Evolutionary conservation across 2,888 invertebrate genomes (phyloP).

Genomic region (Ophion obscuratus): DNA sequence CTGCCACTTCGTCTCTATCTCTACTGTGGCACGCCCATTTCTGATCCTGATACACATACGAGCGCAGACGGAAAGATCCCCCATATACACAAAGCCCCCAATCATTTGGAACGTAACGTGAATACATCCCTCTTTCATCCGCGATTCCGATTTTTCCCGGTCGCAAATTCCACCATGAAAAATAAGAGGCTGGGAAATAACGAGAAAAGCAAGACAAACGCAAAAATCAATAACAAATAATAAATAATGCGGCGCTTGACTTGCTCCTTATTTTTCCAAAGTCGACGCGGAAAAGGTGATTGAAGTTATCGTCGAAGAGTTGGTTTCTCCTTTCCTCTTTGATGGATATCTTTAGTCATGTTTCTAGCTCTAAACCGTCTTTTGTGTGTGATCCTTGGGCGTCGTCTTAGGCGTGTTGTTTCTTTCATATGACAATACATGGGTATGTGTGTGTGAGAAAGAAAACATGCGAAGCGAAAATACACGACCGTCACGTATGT

Average conservation of each 20-base stretch:
- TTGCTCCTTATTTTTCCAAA: neutral
- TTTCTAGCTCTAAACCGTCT: neutral
- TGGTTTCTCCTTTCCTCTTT: slow-evolving; percentile 12
- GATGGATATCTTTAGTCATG: neutral
- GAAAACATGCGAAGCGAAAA: no score
- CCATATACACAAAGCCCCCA: neutral
- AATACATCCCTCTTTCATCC: neutral
- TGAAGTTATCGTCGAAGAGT: neutral
- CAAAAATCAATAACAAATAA: neutral
- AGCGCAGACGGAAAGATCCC: neutral
- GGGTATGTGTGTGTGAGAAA: no score
- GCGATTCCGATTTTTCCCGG: neutral
- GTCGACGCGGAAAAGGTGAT: neutral
- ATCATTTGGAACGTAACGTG: slow-evolving; percentile 12
- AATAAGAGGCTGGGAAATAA: neutral
- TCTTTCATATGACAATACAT: no score
- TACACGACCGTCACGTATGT: no score
- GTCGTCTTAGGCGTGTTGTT: neutral
- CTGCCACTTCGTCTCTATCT: neutral
- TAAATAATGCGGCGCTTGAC: neutral
- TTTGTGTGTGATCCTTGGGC: no score
- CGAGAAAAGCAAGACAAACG: neutral
- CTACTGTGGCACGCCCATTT: neutral
- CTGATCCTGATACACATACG: neutral
- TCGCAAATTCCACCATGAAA: neutral